Evolutionary conservation across 2,113 vertebrate genomes (phyloP), one percentile per base, ranked within the genome.

Genomic region (Rhipidura dahli): DNA sequence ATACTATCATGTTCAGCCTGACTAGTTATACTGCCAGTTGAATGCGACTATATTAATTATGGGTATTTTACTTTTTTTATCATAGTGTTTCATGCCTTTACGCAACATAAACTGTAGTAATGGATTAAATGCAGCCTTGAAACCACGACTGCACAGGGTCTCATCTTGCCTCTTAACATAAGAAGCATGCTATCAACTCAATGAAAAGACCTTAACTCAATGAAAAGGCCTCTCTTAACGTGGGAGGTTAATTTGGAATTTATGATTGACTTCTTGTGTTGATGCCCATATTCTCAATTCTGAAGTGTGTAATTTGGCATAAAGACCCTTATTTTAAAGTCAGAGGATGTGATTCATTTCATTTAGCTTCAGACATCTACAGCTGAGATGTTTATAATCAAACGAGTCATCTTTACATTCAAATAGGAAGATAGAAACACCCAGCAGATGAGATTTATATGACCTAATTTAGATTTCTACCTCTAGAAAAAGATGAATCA

Each of bases 341-440:
- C 60, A 87, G 86, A 90, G 80, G 91, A 93, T 93, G 27, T 90
- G 91, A 95, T 89, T 97, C 44, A 93, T 94, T 92, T 92, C 42
- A 89, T 93, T 95, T 96, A 81, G 72, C 56, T 92, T 90, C 86
- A 92, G 85, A 96, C 66, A 50, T 88, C 90, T 79, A 97, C 82
- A 95, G 80, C 86, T 94, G 83, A 96, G 86, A 93, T 96, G 93
- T 95, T 95, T 95, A 89, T 94, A 94, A 94, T 71, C 91, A 94
- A 94, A 90, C 15, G 0, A 97, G 59, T 83, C 64, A 93, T 96
- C 80, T 84, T 92, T 78, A 83, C 44, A 92, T 72, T 89, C 54
- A 93, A 93, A 92, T 87, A 90, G 64, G 51, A 95, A 86, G 64
- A 93, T 20, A 83, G n/a, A 90, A 68, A 70, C 0, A 0, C 63